Evolutionary conservation across 1,140 invertebrate species (phyloP).

Genomic region (Laupala kohalensis): DNA sequence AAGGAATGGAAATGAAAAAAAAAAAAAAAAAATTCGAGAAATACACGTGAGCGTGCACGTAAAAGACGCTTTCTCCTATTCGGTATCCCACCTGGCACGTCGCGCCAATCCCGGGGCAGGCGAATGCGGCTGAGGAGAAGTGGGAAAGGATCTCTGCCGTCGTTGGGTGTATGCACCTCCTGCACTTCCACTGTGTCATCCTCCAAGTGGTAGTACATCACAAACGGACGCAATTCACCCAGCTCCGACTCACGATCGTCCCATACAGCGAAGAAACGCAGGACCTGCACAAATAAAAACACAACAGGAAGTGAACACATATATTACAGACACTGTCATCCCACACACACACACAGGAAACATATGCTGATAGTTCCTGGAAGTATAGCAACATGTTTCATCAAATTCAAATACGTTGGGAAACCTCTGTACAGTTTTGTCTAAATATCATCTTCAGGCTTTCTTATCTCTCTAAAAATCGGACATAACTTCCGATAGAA

Average conservation of each 20-base stretch:
- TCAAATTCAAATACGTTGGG: too few species aligned
- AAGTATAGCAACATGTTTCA: too few species aligned
- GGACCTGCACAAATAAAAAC: background rate
- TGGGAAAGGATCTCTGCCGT: conserved; percentile 58
- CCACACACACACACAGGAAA: too few species aligned
- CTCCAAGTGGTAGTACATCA: conserved; percentile 59
- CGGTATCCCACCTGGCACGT: conserved; percentile 43
- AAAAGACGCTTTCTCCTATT: too few species aligned
- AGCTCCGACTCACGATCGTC: conserved; percentile 51
- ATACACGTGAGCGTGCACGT: too few species aligned
- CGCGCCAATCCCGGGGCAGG: conserved; percentile 64
- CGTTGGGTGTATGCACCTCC: conserved; percentile 51
- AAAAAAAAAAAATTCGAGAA: too few species aligned
- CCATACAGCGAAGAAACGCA: conserved; percentile 61
- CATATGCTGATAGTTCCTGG: too few species aligned
- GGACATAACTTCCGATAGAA: too few species aligned
- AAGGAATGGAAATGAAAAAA: too few species aligned
- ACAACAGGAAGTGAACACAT: background rate
- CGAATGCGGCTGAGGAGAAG: conserved; percentile 59
- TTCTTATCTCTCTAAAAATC: too few species aligned
- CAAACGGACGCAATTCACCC: conserved; percentile 44
- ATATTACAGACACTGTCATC: background rate
- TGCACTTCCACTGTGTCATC: conserved; percentile 68
- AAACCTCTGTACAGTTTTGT: too few species aligned
- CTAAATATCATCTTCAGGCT: too few species aligned